These are phyloP conservation scores for Scaptomyza montana DNA, from an alignment of 1,140 invertebrate species.

Conservation along the genomic window DNA sequence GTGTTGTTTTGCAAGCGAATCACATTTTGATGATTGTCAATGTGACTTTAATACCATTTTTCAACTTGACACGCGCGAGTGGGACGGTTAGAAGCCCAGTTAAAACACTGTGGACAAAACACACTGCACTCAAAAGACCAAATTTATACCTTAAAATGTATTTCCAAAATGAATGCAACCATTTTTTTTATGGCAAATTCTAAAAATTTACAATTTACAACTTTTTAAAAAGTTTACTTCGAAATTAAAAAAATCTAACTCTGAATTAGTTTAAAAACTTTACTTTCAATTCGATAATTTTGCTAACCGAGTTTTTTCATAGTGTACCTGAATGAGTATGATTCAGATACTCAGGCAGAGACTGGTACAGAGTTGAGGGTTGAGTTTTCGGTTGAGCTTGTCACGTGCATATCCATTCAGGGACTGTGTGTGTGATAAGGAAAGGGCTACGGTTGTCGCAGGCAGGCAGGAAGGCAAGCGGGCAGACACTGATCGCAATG, in stretches of 20 bases:
- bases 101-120: background rate
- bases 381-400: constrained; percentile 13
- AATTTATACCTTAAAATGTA: too few relatives aligned
- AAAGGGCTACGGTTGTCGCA: constrained; percentile 51
- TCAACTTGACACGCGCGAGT: constrained; percentile 70
- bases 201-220: too few relatives aligned
- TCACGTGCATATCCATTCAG: constrained; percentile 53
- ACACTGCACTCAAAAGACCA: too few relatives aligned
- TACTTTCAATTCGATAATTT: too few relatives aligned
- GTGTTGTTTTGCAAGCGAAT: constrained; percentile 74
- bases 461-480: background rate
- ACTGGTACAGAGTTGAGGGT: background rate
- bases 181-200: too few relatives aligned
- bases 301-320: background rate
- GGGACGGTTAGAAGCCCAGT: constrained; percentile 1
- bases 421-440: constrained; percentile 15
- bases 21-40: constrained; percentile 83
- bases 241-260: too few relatives aligned
- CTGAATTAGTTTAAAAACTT: too few relatives aligned
- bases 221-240: too few relatives aligned
- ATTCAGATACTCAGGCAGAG: background rate
- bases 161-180: too few relatives aligned
- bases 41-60: constrained; percentile 84
- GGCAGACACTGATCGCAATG: constrained; percentile 73
- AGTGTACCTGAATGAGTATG: background rate